These are phyloP conservation scores for Fistularia tabacaria DNA, from an alignment of 2,797 vertebrate species.

Conservation along the genomic window DNA sequence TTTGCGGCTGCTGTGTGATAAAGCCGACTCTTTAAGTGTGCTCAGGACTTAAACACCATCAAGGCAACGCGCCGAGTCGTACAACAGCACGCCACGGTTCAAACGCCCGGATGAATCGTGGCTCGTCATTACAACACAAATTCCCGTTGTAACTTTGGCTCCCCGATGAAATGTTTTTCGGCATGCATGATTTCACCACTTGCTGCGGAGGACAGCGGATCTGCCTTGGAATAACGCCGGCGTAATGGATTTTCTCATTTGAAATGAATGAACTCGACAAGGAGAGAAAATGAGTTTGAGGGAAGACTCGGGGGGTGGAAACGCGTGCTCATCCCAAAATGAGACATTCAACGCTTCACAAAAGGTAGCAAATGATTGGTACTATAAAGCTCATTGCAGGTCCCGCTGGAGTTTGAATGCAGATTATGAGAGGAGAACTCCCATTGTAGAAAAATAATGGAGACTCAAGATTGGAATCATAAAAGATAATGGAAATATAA, in stretches of 20 bases:
- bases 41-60: neutral
- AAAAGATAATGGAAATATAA: too few species aligned
- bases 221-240: conserved; percentile 26
- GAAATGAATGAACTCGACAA: conserved; percentile 45
- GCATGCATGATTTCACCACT: conserved; percentile 37
- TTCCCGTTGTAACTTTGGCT: conserved; percentile 25
- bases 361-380: neutral
- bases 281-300: conserved; percentile 35
- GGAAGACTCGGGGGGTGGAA: conserved; percentile 7
- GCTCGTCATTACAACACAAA: conserved; percentile 20
- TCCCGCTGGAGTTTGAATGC: neutral
- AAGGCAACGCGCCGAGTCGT: conserved; percentile 4
- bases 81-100: too few species aligned
- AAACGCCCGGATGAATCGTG: conserved; percentile 20
- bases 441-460: too few species aligned
- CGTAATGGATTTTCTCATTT: conserved; percentile 51
- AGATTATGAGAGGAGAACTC: too few species aligned
- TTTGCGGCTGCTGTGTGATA: too few species aligned
- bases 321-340: conserved; percentile 9
- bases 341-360: conserved; percentile 3
- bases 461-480: too few species aligned
- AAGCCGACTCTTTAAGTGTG: too few species aligned
- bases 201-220: conserved; percentile 25
- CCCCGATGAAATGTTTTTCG: conserved; percentile 39
- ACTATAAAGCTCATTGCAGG: neutral